Evolutionary conservation across 2,797 vertebrate species (phyloP), one percentile per base, ranked within the genome.

Genomic region (Australoheros facetus): DNA sequence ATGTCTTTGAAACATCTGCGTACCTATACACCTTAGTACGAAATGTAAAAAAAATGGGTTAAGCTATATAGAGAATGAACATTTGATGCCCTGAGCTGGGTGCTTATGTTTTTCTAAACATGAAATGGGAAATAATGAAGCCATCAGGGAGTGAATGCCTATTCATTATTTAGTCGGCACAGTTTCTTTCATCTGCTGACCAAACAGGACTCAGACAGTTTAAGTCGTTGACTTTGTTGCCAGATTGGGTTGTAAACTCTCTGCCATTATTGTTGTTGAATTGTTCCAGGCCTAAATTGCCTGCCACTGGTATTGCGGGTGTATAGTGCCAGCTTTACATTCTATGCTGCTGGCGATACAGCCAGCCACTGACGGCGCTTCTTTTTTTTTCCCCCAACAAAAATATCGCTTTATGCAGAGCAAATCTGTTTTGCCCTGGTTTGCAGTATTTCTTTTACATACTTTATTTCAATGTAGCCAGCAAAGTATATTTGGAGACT

Each of bases 141-240:
- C 51, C 26, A 51, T 69, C 64, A 51, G 45, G 64, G 45, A 26
- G 45, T 69, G 64, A 1, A 0, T n/a, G 17, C 64, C 26, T 69
- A 30, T 21, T 69, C 26, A 51, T 69, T 51, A 69, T 69, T 69
- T 69, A 69, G 26, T 53, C 45, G 30, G 62, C 16, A 48, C 64
- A 69, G 26, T 30, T 69, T 69, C 45, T 69, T 69, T 69, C 6
- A 69, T 69, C 64, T 69, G n/a, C 64, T 69, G 64, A 51, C 64
- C 64, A 32, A 69, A 51, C 45, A 32, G 45, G 64, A 51, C 13
- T 56, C 26, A 8, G 13, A 56, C 64, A 1, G 1, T 69, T 69
- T 69, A 51, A 69, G 30, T 51, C 10, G 64, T 51, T n/a, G 45
- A 30, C 64, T 51, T 12, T 3, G 64, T 51, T 32, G 64, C 26